These are phyloP conservation scores for Zaprionus tsacasi DNA, from an alignment of 1,140 invertebrate species.

Conservation along the genomic window DNA sequence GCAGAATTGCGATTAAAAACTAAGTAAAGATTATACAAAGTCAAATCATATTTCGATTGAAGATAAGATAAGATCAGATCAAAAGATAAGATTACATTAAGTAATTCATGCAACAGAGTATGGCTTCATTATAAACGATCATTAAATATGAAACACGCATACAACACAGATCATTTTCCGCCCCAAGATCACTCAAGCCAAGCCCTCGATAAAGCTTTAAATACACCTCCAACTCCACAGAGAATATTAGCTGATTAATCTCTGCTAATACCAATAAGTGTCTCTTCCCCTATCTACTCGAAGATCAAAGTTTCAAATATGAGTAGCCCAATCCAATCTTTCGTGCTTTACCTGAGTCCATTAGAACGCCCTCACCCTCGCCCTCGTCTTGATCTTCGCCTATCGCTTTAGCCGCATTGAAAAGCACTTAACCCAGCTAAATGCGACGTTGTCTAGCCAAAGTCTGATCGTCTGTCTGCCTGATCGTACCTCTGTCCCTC, in stretches of 20 bases:
- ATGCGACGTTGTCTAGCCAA: conserved; percentile 57
- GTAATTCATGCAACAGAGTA: no score
- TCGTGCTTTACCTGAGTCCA: conserved; percentile 17
- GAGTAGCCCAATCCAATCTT: conserved; percentile 28
- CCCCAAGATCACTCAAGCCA: neutral
- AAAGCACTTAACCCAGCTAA: conserved; percentile 56
- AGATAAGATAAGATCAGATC: neutral
- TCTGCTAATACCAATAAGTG: neutral
- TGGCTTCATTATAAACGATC: no score
- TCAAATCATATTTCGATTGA: neutral
- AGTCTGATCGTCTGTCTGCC: conserved; percentile 28
- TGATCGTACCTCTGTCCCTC: conserved; percentile 27
- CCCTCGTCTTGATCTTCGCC: conserved; percentile 10
- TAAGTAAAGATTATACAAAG: neutral
- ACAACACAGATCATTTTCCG: neutral
- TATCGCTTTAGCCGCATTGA: conserved; percentile 21
- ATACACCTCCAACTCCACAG: neutral
- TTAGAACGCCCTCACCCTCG: conserved; percentile 9
- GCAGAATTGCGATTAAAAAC: no score
- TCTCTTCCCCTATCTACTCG: neutral
- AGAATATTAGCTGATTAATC: neutral
- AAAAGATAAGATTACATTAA: neutral
- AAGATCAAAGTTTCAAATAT: conserved; percentile 4
- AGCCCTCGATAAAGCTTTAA: neutral
- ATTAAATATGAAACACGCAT: no score